Base-by-base conservation (phyloP, 2,113 vertebrate species). In the Pelecanoides urinatrix region DNA sequence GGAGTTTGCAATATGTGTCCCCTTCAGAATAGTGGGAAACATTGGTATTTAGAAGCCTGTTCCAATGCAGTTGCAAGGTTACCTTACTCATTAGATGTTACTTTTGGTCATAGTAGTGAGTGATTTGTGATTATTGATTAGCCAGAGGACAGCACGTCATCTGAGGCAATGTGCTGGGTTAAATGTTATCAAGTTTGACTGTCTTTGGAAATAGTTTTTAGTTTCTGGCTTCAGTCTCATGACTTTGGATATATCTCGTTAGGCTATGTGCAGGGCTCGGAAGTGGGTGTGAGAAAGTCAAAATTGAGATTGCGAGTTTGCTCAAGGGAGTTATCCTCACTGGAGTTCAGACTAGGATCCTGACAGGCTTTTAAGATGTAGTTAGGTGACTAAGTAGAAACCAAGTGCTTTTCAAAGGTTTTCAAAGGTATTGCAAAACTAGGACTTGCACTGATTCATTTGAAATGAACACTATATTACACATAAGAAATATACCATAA, bases 111-210 rank as follows among this genome's bases (percentile, higher is more conserved):
- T 1, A 49, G 44, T 42, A 72, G 32, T 22, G 55, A 55, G 8
- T 27, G 27, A 29, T 71, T 40, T 79, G 55, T 86, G 61, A 63
- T 15, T 7, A 50, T 42, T 52, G 53, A 32, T 38, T 86, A 55
- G 29, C 26, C 32, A 78, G 68, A 6, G 7, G 72, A 45, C 19
- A 85, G 6, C 50, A 13, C 0, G 0, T 44, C 56, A 34, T 65
- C n/a, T 66, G 66, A 92, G 20, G 19, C 23, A 26, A 50, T 50
- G 49, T 50, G 23, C 47, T 63, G 13, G 10, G 4, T 67, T 77
- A 42, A 77, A 38, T n/a, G 16, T 30, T 91, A 45, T 1, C n/a
- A 40, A 13, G 16, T 80, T n/a, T 88, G 23, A 25, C 65, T 50
- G 2, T 91, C 63, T 94, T 73, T 86, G 58, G 82, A 88, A 90